Evolutionary conservation across 1,140 invertebrate genomes (phyloP).

Genomic region (Drosophila novamexicana): DNA sequence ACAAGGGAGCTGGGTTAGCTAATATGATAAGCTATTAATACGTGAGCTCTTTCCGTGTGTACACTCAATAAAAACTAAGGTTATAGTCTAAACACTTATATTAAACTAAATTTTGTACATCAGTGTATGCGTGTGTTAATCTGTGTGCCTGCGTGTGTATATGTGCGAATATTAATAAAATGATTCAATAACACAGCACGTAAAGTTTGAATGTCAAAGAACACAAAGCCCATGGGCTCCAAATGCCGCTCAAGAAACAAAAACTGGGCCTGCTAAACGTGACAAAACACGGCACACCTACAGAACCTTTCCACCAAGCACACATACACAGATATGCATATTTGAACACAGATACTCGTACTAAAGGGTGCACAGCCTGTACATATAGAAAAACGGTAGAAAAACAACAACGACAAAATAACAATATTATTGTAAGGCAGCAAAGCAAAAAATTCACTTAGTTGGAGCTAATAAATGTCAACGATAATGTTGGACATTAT

Average conservation of each 20-base stretch:
- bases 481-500: conserved; percentile 79
- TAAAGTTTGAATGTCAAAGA: conserved; percentile 60
- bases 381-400: conserved; percentile 9
- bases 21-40: too few relatives aligned
- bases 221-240: conserved; percentile 18
- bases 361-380: conserved; percentile 23
- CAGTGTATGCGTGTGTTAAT: conserved; percentile 10
- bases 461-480: conserved; percentile 77
- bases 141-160: conserved; percentile 25
- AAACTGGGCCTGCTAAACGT: conserved; percentile 52
- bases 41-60: too few relatives aligned
- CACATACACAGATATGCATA: conserved; percentile 22
- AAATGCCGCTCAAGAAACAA: conserved; percentile 51
- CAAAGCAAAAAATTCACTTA: conserved; percentile 72
- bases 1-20: too few relatives aligned
- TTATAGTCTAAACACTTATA: too few relatives aligned
- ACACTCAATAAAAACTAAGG: too few relatives aligned
- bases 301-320: conserved; percentile 18
- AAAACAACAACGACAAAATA: conserved; percentile 40
- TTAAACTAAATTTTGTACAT: background rate
- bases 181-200: conserved; percentile 73
- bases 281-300: conserved; percentile 66
- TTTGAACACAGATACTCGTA: conserved; percentile 18
- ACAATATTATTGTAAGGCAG: conserved; percentile 46
- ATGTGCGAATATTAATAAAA: conserved; percentile 70